A percentile compares a stretch with the other conserved stretches of the same genome.
phyloP scores from a whole-genome alignment of 2,888 invertebrate species.

The Gerosis bhagava region DNA sequence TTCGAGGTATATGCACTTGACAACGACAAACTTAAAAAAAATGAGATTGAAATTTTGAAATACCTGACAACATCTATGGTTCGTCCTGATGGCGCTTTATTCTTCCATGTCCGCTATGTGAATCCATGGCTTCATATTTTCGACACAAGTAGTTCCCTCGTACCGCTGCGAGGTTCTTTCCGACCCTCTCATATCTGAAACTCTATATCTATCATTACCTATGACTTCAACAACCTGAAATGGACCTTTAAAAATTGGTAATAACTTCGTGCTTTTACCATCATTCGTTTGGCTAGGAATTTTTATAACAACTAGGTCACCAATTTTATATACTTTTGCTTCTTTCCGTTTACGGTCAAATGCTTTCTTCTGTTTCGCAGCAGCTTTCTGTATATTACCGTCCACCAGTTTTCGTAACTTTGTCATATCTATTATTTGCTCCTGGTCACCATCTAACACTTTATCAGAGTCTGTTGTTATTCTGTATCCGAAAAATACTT shows the following conservation, averaged over 20 bases:
- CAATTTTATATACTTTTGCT: conserved; percentile 27
- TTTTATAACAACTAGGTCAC: conserved; percentile 35
- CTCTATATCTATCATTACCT: conserved; percentile 34
- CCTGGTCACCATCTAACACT: neutral
- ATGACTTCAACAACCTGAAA: conserved; percentile 33
- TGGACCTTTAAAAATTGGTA: conserved; percentile 36
- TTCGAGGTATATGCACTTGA: too few species aligned
- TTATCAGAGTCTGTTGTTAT: neutral
- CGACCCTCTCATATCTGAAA: conserved; percentile 32
- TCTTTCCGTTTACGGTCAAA: conserved; percentile 33
- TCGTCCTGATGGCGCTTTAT: neutral
- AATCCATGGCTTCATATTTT: conserved; percentile 24
- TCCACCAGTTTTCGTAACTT: conserved; percentile 21
- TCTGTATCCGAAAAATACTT: conserved; percentile 6
- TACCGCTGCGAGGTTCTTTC: conserved; percentile 30
- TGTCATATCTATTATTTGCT: neutral
- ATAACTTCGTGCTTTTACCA: conserved; percentile 35
- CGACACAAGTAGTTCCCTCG: conserved; percentile 25
- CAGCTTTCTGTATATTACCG: conserved; percentile 28
- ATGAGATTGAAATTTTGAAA: neutral
- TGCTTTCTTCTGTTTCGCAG: conserved; percentile 26
- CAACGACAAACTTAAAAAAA: neutral
- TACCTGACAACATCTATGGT: conserved; percentile 11
- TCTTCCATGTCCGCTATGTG: neutral
- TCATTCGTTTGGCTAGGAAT: conserved; percentile 34